A percentile compares a stretch with the other conserved stretches of the same genome.
These are phyloP conservation scores for Palythoa grandis DNA, from an alignment of 92 coral and sea anemone species.

Conservation along the genomic window DNA sequence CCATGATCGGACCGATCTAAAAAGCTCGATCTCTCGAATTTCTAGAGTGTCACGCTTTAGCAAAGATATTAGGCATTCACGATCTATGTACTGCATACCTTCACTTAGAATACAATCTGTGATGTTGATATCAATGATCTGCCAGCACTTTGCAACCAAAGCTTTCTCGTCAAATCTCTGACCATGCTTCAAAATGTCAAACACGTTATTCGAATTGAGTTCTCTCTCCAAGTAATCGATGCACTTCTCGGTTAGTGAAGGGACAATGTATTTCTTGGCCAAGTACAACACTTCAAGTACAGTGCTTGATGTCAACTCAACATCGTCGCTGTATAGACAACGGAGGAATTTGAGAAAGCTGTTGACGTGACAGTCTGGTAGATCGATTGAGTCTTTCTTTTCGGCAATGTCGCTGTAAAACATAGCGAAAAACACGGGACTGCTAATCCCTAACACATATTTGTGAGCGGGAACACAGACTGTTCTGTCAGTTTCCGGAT, in stretches of 20 bases:
- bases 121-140: slow-evolving; percentile 50
- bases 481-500: neutral
- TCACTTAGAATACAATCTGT: slow-evolving; percentile 49
- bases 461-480: slow-evolving; percentile 53
- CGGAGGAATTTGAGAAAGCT: slow-evolving; percentile 48
- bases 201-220: slow-evolving; percentile 52
- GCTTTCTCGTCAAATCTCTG: slow-evolving; percentile 50
- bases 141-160: slow-evolving; percentile 56
- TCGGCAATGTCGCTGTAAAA: slow-evolving; percentile 62
- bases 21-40: slow-evolving; percentile 49
- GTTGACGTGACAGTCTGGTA: slow-evolving; percentile 50
- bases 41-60: slow-evolving; percentile 60
- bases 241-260: slow-evolving; percentile 43
- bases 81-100: slow-evolving; percentile 37
- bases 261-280: slow-evolving; percentile 62
- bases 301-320: slow-evolving; percentile 35
- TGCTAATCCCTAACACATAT: slow-evolving; percentile 49
- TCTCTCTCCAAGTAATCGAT: slow-evolving; percentile 50
- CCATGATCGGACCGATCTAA: slow-evolving; percentile 48
- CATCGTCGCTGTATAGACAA: slow-evolving; percentile 53
- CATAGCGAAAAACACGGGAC: slow-evolving; percentile 57
- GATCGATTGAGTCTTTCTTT: slow-evolving; percentile 43
- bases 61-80: slow-evolving; percentile 41
- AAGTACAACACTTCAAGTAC: slow-evolving; percentile 55
- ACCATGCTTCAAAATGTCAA: slow-evolving; percentile 50